phyloP scores from a whole-genome alignment of 2,797 vertebrate genomes.

The Enteromius unitaeniatus region DNA sequence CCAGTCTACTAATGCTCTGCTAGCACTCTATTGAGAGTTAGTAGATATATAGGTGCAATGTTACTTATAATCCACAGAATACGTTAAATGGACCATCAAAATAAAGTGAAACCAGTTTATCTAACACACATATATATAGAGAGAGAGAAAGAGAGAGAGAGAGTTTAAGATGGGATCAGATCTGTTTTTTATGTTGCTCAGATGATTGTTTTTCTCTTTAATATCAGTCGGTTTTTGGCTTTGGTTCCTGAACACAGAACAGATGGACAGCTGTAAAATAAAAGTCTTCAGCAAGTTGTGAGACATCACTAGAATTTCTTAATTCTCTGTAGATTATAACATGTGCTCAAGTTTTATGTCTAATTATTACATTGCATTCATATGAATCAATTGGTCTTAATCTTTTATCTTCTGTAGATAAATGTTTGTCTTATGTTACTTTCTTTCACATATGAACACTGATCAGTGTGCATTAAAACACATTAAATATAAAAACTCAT shows the following conservation, averaged over 20 bases:
- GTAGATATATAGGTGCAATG: no score
- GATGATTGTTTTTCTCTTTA: background rate
- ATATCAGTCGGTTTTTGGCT: background rate
- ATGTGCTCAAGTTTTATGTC: background rate
- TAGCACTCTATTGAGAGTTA: no score
- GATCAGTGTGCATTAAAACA: background rate
- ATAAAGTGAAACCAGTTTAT: no score
- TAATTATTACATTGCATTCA: background rate
- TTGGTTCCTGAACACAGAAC: background rate
- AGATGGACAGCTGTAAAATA: slow-evolving; percentile 2
- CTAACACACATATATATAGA: background rate
- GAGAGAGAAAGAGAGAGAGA: background rate
- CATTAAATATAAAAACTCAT: background rate
- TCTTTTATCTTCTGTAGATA: background rate
- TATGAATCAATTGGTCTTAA: background rate
- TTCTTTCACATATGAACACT: no score
- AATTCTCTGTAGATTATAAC: slow-evolving; percentile 1
- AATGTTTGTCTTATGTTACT: background rate
- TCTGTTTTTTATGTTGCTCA: background rate
- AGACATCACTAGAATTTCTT: background rate
- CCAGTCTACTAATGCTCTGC: no score
- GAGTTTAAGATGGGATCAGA: slow-evolving; percentile 4
- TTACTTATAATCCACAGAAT: no score
- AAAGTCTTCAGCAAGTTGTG: background rate
- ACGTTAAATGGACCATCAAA: no score